Percentiles rank a stretch among this genome's conserved stretches.
Conservation (phyloP, 2,113 vertebrate genomes). For the Leptodactylus fuscus region DNA sequence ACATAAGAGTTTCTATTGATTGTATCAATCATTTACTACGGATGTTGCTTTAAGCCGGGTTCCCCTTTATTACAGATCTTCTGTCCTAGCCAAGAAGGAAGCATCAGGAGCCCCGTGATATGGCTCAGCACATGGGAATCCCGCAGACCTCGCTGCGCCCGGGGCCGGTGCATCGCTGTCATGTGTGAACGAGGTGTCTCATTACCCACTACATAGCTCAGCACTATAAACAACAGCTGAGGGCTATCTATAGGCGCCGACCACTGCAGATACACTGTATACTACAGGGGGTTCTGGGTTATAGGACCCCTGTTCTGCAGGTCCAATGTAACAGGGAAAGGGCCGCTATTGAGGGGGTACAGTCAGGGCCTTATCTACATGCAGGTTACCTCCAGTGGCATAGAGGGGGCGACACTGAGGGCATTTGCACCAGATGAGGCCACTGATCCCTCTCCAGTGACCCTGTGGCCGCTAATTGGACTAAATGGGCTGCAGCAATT, state of each 20-base stretch:
- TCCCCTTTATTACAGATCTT: not conserved
- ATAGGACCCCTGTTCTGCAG: not conserved
- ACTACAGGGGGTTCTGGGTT: not conserved
- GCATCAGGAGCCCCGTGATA: not conserved
- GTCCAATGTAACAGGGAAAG: not conserved
- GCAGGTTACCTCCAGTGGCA: too few species aligned
- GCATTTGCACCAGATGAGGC: too few species aligned
- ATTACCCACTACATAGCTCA: not conserved
- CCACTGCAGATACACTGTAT: not conserved
- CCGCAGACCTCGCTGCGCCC: not conserved
- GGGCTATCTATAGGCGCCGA: not conserved
- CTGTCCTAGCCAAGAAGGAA: not conserved
- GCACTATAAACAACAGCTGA: conserved; percentile 1
- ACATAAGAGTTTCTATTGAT: too few species aligned
- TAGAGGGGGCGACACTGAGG: too few species aligned
- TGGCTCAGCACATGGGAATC: not conserved
- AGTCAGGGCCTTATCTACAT: too few species aligned
- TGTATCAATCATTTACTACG: too few species aligned
- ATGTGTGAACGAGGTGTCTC: not conserved
- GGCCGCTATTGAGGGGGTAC: too few species aligned
- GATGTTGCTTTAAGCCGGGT: too few species aligned
- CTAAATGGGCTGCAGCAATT: too few species aligned
- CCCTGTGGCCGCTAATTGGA: too few species aligned
- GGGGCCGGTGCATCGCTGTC: not conserved
- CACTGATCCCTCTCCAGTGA: too few species aligned